Conservation (phyloP, 1,140 invertebrate species). For the Venturia canescens region DNA sequence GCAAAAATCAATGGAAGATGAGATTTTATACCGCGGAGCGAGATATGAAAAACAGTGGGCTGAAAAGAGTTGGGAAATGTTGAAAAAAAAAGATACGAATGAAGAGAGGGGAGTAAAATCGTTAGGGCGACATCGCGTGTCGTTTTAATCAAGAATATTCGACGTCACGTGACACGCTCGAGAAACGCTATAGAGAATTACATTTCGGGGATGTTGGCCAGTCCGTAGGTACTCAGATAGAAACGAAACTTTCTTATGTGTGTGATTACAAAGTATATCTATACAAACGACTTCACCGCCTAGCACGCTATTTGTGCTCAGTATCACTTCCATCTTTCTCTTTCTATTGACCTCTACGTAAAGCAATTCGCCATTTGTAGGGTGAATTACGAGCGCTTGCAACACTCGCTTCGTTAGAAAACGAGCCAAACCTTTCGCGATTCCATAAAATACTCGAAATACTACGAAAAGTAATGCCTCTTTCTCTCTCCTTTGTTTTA, state of each 20-base stretch:
- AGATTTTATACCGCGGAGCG: conserved; percentile 44
- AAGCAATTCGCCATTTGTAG: conserved; percentile 63
- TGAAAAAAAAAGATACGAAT: conserved; percentile 32
- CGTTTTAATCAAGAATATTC: conserved; percentile 73
- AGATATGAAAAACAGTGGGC: conserved; percentile 47
- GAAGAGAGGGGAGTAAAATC: neutral
- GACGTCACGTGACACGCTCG: conserved; percentile 64
- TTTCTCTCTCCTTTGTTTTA: conserved; percentile 17
- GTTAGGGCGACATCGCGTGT: conserved; percentile 60
- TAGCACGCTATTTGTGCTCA: conserved; percentile 16
- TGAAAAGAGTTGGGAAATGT: conserved; percentile 28
- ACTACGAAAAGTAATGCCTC: conserved; percentile 45
- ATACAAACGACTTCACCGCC: neutral
- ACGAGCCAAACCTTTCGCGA: neutral
- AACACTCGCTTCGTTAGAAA: conserved; percentile 44
- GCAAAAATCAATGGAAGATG: neutral
- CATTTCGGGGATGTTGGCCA: conserved; percentile 45
- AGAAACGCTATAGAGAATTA: conserved; percentile 42
- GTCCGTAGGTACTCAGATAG: conserved; percentile 13
- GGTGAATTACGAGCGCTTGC: conserved; percentile 61
- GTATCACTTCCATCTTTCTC: conserved; percentile 4
- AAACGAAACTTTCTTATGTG: neutral
- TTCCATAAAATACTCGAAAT: conserved; percentile 21
- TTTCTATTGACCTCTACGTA: conserved; percentile 12
- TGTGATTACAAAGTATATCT: neutral